These are phyloP conservation scores for Alaudala cheleensis DNA, from an alignment of 2,113 vertebrate species.

Conservation along the genomic window DNA sequence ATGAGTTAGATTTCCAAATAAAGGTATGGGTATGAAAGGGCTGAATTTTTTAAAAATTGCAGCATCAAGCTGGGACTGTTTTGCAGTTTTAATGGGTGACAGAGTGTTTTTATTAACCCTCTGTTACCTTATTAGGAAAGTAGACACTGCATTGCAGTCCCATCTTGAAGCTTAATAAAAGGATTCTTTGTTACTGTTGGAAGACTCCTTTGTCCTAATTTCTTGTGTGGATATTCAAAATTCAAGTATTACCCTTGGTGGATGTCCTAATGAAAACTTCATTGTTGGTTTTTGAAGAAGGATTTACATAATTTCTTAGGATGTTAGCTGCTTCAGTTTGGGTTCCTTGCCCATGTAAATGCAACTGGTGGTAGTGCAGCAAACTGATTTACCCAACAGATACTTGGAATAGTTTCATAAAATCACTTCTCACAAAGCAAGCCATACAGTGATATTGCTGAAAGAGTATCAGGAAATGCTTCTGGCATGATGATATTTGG, in stretches of 20 bases:
- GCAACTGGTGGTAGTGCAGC: background rate
- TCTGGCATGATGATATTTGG: background rate
- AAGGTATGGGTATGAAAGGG: background rate
- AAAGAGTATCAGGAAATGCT: background rate
- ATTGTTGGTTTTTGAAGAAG: background rate
- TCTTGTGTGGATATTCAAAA: background rate
- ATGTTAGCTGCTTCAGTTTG: background rate
- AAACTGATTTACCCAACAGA: background rate
- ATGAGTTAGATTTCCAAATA: background rate
- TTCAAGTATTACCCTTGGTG: background rate
- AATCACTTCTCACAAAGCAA: background rate
- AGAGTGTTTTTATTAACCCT: background rate
- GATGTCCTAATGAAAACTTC: background rate
- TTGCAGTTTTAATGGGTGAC: background rate
- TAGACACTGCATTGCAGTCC: background rate
- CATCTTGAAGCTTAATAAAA: background rate
- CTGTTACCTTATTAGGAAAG: background rate
- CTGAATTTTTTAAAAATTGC: background rate
- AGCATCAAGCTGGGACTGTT: background rate
- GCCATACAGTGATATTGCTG: background rate
- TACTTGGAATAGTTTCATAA: background rate
- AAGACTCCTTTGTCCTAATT: background rate
- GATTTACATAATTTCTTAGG: background rate
- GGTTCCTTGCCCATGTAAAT: background rate
- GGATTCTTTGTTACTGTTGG: background rate